phyloP scores from a whole-genome alignment of 2,113 vertebrate species.

The Lepus timidus region DNA sequence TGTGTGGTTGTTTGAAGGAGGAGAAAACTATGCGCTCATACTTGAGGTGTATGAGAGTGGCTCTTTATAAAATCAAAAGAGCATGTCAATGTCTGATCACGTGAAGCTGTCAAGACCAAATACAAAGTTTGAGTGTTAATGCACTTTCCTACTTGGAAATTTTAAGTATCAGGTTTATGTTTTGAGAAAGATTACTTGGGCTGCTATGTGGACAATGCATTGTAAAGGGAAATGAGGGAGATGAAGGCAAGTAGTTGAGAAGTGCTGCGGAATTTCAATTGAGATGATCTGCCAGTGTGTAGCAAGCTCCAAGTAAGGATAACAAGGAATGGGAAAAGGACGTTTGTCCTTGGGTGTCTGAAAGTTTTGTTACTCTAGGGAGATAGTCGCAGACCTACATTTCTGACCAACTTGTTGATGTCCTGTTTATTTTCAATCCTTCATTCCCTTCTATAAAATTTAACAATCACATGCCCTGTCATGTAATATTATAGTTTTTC shows the following conservation, averaged over 20 bases:
- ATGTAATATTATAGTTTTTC: not conserved
- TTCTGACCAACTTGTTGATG: not conserved
- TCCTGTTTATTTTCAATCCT: not conserved
- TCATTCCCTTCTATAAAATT: not conserved
- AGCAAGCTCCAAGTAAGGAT: not conserved
- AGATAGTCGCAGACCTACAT: not conserved
- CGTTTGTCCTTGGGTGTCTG: not conserved
- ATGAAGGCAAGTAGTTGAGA: not conserved
- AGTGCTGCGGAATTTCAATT: not conserved
- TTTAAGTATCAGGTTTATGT: not conserved
- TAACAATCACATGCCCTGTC: not conserved
- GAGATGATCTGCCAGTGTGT: not conserved
- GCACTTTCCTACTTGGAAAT: too few relatives aligned
- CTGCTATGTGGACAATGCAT: not conserved
- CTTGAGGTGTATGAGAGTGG: not conserved
- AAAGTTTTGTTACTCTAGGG: not conserved
- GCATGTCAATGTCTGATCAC: not conserved
- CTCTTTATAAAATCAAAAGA: constrained; percentile 6
- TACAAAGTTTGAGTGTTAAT: not conserved
- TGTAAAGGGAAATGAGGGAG: not conserved
- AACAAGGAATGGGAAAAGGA: too few relatives aligned
- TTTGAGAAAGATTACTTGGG: not conserved
- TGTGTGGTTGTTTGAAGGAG: not conserved
- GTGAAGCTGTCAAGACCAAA: not conserved
- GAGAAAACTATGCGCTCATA: not conserved